phyloP scores from a whole-genome alignment of 2,888 invertebrate genomes.

The Cryptocephalus primarius region DNA sequence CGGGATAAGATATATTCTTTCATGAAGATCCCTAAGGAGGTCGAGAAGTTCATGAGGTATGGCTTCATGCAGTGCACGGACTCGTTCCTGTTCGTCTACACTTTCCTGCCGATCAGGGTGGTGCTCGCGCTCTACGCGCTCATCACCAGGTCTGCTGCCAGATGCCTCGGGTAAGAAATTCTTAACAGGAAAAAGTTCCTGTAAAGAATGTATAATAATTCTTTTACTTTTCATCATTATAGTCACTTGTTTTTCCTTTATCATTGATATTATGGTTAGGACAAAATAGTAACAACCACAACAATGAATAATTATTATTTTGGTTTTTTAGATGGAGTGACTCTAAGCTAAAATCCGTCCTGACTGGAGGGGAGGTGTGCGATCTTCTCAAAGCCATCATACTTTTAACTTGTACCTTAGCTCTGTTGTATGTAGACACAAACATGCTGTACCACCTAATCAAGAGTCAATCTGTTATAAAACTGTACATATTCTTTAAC shows the following conservation, averaged over 20 bases:
- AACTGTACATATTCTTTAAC: slow-evolving; percentile 98
- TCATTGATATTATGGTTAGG: neutral
- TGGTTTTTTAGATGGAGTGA: slow-evolving; percentile 22
- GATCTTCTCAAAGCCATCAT: slow-evolving; percentile 91
- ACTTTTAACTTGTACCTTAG: slow-evolving; percentile 66
- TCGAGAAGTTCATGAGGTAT: slow-evolving; percentile 86
- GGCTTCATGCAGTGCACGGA: slow-evolving; percentile 95
- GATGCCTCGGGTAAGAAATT: slow-evolving; percentile 56
- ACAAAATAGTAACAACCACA: neutral
- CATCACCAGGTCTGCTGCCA: slow-evolving; percentile 58
- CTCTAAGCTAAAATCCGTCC: slow-evolving; percentile 41
- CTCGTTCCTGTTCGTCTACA: slow-evolving; percentile 94
- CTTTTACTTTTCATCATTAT: too few relatives aligned
- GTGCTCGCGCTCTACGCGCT: slow-evolving; percentile 77
- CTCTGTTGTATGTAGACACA: slow-evolving; percentile 89
- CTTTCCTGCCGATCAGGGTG: slow-evolving; percentile 90
- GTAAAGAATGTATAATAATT: too few relatives aligned
- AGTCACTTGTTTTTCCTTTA: too few relatives aligned
- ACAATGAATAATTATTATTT: too few relatives aligned
- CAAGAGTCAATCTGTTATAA: slow-evolving; percentile 97
- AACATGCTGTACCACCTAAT: slow-evolving; percentile 97
- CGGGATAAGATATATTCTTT: slow-evolving; percentile 95
- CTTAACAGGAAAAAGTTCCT: too few relatives aligned
- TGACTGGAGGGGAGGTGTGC: slow-evolving; percentile 88
- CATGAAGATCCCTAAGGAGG: slow-evolving; percentile 86